These are phyloP conservation scores for Tachuris rubrigastra DNA, from an alignment of 2,113 vertebrate species.

Conservation along the genomic window DNA sequence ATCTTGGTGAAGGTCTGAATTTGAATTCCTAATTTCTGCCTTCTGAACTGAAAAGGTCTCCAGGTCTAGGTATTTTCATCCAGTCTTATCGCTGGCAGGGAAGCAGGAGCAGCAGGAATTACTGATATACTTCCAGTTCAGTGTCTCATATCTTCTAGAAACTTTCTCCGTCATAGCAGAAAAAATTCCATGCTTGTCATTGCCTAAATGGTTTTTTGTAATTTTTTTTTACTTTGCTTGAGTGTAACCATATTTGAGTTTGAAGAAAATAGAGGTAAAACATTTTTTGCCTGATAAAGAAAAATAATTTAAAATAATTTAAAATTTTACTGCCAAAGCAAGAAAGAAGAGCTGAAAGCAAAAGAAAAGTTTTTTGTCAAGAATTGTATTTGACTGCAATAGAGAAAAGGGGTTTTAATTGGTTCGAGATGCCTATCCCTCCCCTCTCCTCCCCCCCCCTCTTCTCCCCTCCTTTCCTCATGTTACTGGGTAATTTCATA, in stretches of 20 bases:
- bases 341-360: conserved; percentile 4
- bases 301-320: not conserved
- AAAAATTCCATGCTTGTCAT: not conserved
- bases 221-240: not conserved
- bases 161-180: not conserved
- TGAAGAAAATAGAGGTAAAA: not conserved
- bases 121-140: not conserved
- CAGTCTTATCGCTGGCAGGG: not conserved
- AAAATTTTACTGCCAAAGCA: not conserved
- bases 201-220: not conserved
- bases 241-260: not conserved
- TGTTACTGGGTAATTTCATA: too few relatives aligned
- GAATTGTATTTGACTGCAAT: not conserved
- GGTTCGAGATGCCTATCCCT: not conserved
- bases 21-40: not conserved
- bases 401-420: conserved; percentile 15
- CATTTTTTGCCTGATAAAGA: not conserved
- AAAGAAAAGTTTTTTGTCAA: too few relatives aligned
- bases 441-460: too few relatives aligned
- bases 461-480: too few relatives aligned
- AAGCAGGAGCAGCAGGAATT: not conserved
- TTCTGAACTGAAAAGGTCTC: not conserved
- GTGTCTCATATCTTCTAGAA: not conserved
- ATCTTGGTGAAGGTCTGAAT: not conserved
- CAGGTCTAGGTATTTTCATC: not conserved